Percentiles rank a stretch among this genome's conserved stretches.
Evolutionary conservation across 2,888 invertebrate genomes (phyloP).

Genomic region (Drosophila pseudotalamancana): DNA sequence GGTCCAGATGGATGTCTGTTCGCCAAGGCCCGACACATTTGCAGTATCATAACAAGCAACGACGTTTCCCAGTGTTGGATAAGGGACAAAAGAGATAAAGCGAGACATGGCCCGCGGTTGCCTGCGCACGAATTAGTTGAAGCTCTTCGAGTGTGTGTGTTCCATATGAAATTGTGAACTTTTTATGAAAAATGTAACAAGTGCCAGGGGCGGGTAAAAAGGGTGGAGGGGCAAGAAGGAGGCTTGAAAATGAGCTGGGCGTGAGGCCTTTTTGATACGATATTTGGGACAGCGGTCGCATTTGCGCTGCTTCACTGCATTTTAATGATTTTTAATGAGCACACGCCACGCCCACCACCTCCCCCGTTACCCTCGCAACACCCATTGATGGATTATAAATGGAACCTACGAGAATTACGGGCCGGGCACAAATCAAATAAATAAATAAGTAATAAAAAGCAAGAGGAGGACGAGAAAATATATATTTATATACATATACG

Average conservation of each 20-base stretch:
- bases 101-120: slow-evolving; percentile 24
- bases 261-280: slow-evolving; percentile 46
- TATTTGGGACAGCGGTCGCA: slow-evolving; percentile 60
- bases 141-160: slow-evolving; percentile 16
- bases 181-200: slow-evolving; percentile 52
- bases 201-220: slow-evolving; percentile 15
- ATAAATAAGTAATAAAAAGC: slow-evolving; percentile 56
- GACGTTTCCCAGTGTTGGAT: background rate
- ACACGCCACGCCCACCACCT: background rate
- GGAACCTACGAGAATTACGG: slow-evolving; percentile 9
- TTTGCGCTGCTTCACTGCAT: slow-evolving; percentile 66
- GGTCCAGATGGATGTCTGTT: too few species aligned
- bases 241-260: slow-evolving; percentile 4
- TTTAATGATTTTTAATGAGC: slow-evolving; percentile 74
- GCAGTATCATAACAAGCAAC: slow-evolving; percentile 10
- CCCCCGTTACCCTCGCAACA: too few species aligned
- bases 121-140: slow-evolving; percentile 42
- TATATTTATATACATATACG: background rate
- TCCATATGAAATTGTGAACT: slow-evolving; percentile 55
- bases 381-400: too few species aligned
- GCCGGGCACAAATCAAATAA: slow-evolving; percentile 62
- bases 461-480: background rate
- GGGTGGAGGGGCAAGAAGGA: too few species aligned
- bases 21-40: too few species aligned
- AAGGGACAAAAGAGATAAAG: slow-evolving; percentile 12